Conservation (phyloP, 2,888 invertebrate genomes). For the Ormyrus rosae region DNA sequence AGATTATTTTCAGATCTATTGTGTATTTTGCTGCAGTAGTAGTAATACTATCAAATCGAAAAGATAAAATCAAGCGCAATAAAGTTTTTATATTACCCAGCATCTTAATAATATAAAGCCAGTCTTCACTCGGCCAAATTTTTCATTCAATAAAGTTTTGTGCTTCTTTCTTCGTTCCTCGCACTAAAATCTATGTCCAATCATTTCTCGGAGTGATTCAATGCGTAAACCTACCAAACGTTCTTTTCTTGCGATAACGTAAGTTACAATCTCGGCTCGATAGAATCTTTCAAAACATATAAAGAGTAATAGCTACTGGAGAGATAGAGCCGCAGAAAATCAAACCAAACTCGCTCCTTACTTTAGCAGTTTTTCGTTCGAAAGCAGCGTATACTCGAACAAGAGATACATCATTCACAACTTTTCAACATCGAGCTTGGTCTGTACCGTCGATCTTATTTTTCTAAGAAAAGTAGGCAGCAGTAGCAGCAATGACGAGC, state of each 20-base stretch:
- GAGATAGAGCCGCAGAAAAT: conserved; percentile 9
- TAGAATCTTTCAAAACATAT: conserved; percentile 27
- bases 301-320: conserved; percentile 21
- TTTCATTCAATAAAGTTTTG: too few species aligned
- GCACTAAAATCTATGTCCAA: too few species aligned
- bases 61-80: too few species aligned
- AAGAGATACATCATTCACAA: conserved; percentile 37
- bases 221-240: background rate
- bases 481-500: background rate
- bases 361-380: conserved; percentile 37
- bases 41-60: too few species aligned
- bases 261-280: background rate
- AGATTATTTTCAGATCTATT: too few species aligned
- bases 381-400: background rate
- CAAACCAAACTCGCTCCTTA: conserved; percentile 25
- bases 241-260: background rate
- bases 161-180: too few species aligned
- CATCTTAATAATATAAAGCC: too few species aligned
- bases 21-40: too few species aligned
- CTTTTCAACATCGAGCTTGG: conserved; percentile 26
- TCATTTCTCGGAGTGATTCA: conserved; percentile 4
- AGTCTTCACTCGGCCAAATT: too few species aligned
- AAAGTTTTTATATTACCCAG: too few species aligned
- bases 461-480: conserved; percentile 1
- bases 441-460: background rate